phyloP scores from a whole-genome alignment of 2,113 vertebrate species.

The Tonatia bakeri region DNA sequence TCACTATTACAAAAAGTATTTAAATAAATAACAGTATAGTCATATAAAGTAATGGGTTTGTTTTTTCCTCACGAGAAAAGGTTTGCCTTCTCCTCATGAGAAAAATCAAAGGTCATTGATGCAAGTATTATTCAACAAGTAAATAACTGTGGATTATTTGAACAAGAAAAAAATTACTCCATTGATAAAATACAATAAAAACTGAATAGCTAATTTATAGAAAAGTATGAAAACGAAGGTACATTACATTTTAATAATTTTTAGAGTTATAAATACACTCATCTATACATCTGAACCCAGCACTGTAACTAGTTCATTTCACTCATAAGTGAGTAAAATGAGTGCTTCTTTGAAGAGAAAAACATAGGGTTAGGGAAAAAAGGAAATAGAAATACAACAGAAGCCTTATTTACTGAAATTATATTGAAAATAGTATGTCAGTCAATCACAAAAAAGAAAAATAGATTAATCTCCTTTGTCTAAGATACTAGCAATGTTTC shows the following conservation, averaged over 20 bases:
- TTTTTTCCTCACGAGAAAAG: not conserved
- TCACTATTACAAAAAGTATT: not conserved
- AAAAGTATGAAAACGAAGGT: not conserved
- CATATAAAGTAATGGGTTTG: not conserved
- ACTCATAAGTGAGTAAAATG: not conserved
- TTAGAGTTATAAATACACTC: not conserved
- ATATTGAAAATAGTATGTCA: not conserved
- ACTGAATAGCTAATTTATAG: not conserved
- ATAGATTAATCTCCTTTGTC: not conserved
- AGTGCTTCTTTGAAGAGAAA: not conserved
- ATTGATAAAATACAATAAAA: not conserved
- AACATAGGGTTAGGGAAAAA: not conserved
- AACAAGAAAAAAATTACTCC: not conserved
- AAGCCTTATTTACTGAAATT: not conserved
- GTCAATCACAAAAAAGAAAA: not conserved
- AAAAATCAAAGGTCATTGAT: not conserved
- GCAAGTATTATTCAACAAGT: not conserved
- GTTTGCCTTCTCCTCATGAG: not conserved
- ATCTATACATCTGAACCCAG: not conserved
- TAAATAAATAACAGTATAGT: not conserved
- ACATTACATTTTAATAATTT: not conserved
- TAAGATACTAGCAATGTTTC: not conserved
- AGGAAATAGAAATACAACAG: not conserved
- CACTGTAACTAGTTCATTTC: not conserved
- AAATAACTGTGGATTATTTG: not conserved